Conservation (phyloP, 1,140 invertebrate genomes). For the Pararge aegeria region DNA sequence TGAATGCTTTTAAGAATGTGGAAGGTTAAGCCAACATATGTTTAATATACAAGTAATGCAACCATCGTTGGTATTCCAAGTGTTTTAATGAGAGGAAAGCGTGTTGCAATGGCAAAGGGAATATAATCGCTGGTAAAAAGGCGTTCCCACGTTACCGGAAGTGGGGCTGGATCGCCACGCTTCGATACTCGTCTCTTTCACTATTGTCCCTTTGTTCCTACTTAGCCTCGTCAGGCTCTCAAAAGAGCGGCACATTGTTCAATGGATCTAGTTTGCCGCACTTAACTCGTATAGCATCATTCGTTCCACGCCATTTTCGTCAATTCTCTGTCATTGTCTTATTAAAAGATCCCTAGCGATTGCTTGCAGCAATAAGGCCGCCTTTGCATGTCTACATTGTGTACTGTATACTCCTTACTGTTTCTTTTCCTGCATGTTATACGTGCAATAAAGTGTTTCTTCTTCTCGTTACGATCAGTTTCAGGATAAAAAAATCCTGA, state of each 20-base stretch:
- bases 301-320: constrained; percentile 54
- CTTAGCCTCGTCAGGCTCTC: constrained; percentile 54
- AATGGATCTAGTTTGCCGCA: constrained; percentile 59
- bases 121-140: constrained; percentile 55
- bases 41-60: too few relatives aligned
- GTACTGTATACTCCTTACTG: too few relatives aligned
- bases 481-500: too few relatives aligned
- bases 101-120: constrained; percentile 30
- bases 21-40: too few relatives aligned
- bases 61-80: too few relatives aligned
- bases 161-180: constrained; percentile 60
- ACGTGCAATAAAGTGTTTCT: too few relatives aligned
- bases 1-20: too few relatives aligned
- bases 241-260: constrained; percentile 59
- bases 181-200: constrained; percentile 64
- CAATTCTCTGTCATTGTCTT: constrained; percentile 6
- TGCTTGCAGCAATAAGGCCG: too few relatives aligned
- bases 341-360: constrained; percentile 8
- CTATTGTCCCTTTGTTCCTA: constrained; percentile 70
- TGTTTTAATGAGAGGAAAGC: constrained; percentile 14
- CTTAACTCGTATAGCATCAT: constrained; percentile 64
- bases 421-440: too few relatives aligned
- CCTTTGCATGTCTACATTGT: too few relatives aligned
- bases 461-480: too few relatives aligned
- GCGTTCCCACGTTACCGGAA: constrained; percentile 71